Base-by-base conservation (phyloP, 2,888 invertebrate species). In the Eilema caniola region DNA sequence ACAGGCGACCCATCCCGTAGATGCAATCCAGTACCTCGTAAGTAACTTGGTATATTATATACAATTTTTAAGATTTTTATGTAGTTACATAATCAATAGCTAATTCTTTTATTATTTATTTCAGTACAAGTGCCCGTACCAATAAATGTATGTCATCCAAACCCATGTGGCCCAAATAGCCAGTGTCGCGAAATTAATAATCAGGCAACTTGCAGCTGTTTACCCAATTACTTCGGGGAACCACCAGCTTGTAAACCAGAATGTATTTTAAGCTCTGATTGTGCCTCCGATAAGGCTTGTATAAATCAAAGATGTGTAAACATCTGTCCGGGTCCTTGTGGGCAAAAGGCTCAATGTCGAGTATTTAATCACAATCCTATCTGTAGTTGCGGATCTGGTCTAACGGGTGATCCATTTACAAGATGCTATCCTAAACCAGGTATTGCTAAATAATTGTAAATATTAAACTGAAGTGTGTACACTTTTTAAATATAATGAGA, bases 281-380 rank as follows among this genome's bases (percentile, higher is more conserved):
- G 97, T 88, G 85, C 95, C 12, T 91, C 94, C 63, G 94, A 96
- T 71, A 96, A 95, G 86, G 96, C 97, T 24, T 97, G 97, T 86
- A 88, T 97, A 62, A 96, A 97, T 85, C 96, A 96, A 83, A 97
- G 97, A 90, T 97, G 97, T 88, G 87, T 95, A 5, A 96, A 97
- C 87, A 97, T 97, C 67, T 98, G 97, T 80, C 96, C 96, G 31
- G 97, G 97, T 47, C 96, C 96, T 25, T 98, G 97, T 86, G 97
- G 97, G 20, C 93, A 96, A 77, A 96, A 96, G 84, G 95, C 97
- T 47, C 95, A 96, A 75, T 98, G 98, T 87, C 95, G 96, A 86
- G 97, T 97, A 11, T 96, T 97, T 74, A 97, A 97, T 87, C 97
- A 97, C 86, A 97, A 96, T 86, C 97, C 97, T 2, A 96, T 97